A percentile compares a stretch with the other conserved stretches of the same genome.
These are phyloP conservation scores for Hystrix brachyura DNA, from an alignment of 2,113 vertebrate species.

Conservation along the genomic window DNA sequence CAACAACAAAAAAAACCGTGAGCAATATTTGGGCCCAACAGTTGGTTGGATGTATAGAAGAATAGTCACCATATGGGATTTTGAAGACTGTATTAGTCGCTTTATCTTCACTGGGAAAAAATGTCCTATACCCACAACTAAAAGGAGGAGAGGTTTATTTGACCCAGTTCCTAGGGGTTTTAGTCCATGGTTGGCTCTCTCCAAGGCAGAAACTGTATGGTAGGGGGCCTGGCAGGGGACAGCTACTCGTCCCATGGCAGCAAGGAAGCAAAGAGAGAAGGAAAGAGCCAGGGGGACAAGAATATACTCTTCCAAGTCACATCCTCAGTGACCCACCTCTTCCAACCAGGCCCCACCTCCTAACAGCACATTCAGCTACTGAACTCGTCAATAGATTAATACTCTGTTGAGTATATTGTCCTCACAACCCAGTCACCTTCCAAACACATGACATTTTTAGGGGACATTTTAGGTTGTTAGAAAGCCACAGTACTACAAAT, in stretches of 20 bases:
- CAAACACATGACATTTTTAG: background rate
- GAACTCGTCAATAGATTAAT: background rate
- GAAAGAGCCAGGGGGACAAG: no score
- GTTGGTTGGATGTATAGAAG: background rate
- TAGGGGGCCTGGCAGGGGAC: no score
- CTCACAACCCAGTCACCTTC: background rate
- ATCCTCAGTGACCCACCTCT: no score
- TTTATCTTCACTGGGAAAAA: background rate
- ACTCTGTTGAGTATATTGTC: background rate
- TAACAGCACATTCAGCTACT: background rate
- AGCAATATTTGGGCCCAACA: background rate
- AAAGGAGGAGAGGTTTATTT: background rate
- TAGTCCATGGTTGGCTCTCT: background rate
- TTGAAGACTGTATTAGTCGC: background rate
- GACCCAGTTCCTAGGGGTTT: background rate
- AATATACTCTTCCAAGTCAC: no score
- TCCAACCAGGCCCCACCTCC: no score
- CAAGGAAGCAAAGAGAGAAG: no score
- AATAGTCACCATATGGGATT: background rate
- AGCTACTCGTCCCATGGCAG: no score
- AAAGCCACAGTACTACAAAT: background rate
- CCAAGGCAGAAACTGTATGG: no score
- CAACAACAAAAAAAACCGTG: background rate
- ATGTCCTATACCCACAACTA: background rate
- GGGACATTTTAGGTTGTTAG: background rate